These are phyloP conservation scores for Mobula birostris DNA, from an alignment of 2,113 vertebrate species.

Conservation along the genomic window DNA sequence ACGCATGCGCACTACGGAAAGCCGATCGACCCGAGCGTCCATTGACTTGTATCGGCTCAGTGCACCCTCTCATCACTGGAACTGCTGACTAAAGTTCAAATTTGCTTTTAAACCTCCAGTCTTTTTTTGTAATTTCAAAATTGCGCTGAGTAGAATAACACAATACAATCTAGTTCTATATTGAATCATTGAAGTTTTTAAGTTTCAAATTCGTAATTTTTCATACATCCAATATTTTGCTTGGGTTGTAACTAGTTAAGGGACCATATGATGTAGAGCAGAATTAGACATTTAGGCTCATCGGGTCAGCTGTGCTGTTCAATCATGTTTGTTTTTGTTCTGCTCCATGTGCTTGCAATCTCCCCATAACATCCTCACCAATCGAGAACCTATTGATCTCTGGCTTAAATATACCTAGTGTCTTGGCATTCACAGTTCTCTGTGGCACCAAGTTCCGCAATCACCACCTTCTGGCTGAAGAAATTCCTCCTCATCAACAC, in stretches of 20 bases:
- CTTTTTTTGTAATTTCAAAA: no score
- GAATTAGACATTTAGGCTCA: no score
- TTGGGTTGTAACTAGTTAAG: background rate
- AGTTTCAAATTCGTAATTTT: background rate
- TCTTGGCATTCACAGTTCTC: no score
- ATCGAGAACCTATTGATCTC: no score
- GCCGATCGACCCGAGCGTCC: background rate
- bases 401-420: no score
- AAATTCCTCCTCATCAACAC: no score
- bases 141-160: background rate
- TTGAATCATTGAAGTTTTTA: background rate
- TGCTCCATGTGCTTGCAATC: no score
- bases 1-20: background rate
- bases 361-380: no score
- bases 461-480: no score
- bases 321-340: no score
- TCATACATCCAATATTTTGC: background rate
- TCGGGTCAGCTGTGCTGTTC: no score
- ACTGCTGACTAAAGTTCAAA: background rate
- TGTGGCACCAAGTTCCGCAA: no score
- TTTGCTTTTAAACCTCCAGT: background rate
- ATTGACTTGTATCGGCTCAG: background rate
- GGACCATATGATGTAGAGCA: background rate
- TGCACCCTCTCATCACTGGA: background rate
- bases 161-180: background rate